phyloP scores from a whole-genome alignment of 2,888 invertebrate genomes.

The Coremacera marginata region DNA sequence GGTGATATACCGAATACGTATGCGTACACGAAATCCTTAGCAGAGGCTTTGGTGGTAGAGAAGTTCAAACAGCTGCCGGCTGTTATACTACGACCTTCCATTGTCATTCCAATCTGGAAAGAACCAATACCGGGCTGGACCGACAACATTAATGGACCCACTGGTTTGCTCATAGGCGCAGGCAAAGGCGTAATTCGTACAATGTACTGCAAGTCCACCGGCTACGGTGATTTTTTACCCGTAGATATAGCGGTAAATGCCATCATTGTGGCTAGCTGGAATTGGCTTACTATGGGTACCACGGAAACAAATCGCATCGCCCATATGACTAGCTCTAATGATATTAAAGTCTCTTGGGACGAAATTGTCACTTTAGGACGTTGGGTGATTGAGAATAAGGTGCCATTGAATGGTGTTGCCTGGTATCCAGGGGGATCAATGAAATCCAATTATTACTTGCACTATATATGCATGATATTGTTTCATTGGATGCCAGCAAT shows the following conservation, averaged over 20 bases:
- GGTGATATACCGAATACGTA: slow-evolving; percentile 91
- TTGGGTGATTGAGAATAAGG: slow-evolving; percentile 79
- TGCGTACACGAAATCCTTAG: slow-evolving; percentile 90
- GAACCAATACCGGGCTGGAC: slow-evolving; percentile 92
- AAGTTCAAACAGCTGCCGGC: slow-evolving; percentile 82
- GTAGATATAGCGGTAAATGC: slow-evolving; percentile 87
- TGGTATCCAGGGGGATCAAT: slow-evolving; percentile 92
- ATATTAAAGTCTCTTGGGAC: slow-evolving; percentile 88
- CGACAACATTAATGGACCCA: slow-evolving; percentile 94
- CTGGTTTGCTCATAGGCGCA: slow-evolving; percentile 83
- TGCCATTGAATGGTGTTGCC: slow-evolving; percentile 88
- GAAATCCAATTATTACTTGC: slow-evolving; percentile 82
- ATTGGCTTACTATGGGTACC: slow-evolving; percentile 56
- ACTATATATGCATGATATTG: slow-evolving; percentile 85
- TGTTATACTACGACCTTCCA: slow-evolving; percentile 87
- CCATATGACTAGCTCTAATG: slow-evolving; percentile 84
- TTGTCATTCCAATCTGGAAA: slow-evolving; percentile 89
- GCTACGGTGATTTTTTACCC: slow-evolving; percentile 84
- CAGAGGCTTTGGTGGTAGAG: slow-evolving; percentile 86
- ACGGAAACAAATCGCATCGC: slow-evolving; percentile 70
- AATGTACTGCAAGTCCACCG: slow-evolving; percentile 85
- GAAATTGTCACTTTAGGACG: slow-evolving; percentile 87
- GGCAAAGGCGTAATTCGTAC: slow-evolving; percentile 91
- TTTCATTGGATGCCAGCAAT: slow-evolving; percentile 94
- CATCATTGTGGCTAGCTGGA: slow-evolving; percentile 63